These are phyloP conservation scores for Agonopterix arenella DNA, from an alignment of 2,888 invertebrate genomes.

Conservation along the genomic window DNA sequence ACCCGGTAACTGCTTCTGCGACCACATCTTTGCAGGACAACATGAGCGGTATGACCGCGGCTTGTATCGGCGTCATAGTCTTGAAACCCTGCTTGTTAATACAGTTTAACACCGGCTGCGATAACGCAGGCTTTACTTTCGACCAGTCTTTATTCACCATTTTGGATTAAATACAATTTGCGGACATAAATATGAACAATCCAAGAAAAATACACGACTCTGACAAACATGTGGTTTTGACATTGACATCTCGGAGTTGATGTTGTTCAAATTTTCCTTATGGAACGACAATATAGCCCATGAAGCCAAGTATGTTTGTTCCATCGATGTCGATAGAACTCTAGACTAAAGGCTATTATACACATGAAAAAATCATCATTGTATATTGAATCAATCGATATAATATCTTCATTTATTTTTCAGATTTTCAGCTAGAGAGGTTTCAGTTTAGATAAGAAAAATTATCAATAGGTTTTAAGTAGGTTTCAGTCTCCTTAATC, in stretches of 20 bases:
- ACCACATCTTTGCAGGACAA: slow-evolving; percentile 96
- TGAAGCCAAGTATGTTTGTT: too few species aligned
- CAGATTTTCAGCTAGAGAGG: too few species aligned
- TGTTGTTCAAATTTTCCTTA: too few species aligned
- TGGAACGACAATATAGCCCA: too few species aligned
- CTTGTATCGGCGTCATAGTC: slow-evolving; percentile 82
- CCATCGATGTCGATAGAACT: too few species aligned
- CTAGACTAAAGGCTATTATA: too few species aligned
- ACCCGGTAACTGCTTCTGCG: slow-evolving; percentile 98
- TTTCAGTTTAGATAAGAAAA: too few species aligned
- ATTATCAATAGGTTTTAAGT: too few species aligned
- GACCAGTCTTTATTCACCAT: slow-evolving; percentile 67
- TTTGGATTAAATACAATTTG: slow-evolving; percentile 10
- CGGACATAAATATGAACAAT: neutral
- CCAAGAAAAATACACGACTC: neutral
- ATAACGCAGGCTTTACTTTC: slow-evolving; percentile 58
- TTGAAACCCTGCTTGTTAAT: slow-evolving; percentile 71
- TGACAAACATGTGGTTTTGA: slow-evolving; percentile 18
- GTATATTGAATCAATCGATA: too few species aligned
- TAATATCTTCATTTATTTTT: too few species aligned
- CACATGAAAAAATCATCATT: too few species aligned
- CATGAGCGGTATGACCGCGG: slow-evolving; percentile 92
- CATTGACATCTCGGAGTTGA: slow-evolving; percentile 3
- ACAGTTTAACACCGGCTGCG: slow-evolving; percentile 66
- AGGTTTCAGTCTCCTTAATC: too few species aligned